Base-by-base conservation (phyloP, 2,797 vertebrate genomes). In the Rhinophrynus dorsalis region DNA sequence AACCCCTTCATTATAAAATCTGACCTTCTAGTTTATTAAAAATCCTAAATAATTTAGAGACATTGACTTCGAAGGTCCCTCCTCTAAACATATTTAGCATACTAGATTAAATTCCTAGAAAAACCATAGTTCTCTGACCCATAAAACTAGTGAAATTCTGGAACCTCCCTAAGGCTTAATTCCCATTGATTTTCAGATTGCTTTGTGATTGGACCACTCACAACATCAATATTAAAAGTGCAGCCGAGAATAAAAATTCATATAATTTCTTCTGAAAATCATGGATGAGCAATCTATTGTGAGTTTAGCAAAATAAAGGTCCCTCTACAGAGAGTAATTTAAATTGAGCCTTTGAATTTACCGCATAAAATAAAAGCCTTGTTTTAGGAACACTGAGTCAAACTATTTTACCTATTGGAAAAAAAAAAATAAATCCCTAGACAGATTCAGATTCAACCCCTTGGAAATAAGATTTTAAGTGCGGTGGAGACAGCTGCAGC, bases 71-170 rank as follows among this genome's bases (percentile, higher is more conserved):
- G 13, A 29, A 10, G 51, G 61, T 35, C 35, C 30, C 35, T 45
- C n/a, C 21, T 66, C 55, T 44, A 48, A 66, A 66, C 66, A 73
- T 10, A 66, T 66, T 73, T 67, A 66, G 37, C 62, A 54, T 54
- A 57, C 55, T 73, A 66, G 56, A 73, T 73, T 73, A 66, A 60
- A 73, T 73, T 67, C 65, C 24, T 47, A 26, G 55, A 60, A 73
- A 73, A 59, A 60, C 52, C 58, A 72, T 33, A 51, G 29, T 67
- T 60, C 55, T 35, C 20, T 67, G 62, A 66, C 70, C 70, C 55
- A 58, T 44, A 66, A 72, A 72, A 59, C 54, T 54, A 73, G 33
- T 27, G 12, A 67, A 66, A 47, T 44, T 54, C 45, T 59, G 37
- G 61, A 42, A 21, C 45, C 27, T 60, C 70, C 62, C 27, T 10